Conservation (phyloP, 2,797 vertebrate genomes). For the Phoebastria nigripes region DNA sequence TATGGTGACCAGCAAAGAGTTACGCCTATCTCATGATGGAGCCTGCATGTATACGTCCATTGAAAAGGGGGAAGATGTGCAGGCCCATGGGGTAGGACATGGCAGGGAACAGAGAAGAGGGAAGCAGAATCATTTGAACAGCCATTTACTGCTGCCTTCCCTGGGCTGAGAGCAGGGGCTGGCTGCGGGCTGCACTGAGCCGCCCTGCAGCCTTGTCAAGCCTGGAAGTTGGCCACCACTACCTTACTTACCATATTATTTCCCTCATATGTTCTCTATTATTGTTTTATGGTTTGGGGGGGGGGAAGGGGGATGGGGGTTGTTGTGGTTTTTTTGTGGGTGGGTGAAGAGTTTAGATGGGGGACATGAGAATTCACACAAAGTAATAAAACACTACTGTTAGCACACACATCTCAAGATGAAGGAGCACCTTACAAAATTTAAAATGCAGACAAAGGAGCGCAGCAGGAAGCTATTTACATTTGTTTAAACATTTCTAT, state of each 20-base stretch:
- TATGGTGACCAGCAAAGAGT: background rate
- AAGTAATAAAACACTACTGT: background rate
- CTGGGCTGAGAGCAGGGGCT: background rate
- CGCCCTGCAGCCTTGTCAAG: background rate
- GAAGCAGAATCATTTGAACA: background rate
- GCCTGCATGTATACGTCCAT: rapidly evolving
- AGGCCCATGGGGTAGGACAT: background rate
- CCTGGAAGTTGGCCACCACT: background rate
- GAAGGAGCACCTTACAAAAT: background rate
- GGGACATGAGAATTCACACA: background rate
- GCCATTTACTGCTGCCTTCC: background rate
- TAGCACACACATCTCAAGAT: background rate
- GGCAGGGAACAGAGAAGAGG: background rate
- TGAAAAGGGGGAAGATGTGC: background rate
- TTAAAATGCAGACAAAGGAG: background rate
- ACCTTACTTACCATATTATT: background rate
- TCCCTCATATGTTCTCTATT: background rate
- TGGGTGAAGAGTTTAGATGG: background rate
- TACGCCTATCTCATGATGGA: background rate
- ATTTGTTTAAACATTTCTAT: background rate
- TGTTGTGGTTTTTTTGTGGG: background rate
- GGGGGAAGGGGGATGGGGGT: rapidly evolving
- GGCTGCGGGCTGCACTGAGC: background rate
- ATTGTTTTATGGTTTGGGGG: background rate
- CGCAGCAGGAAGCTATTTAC: background rate